Evolutionary conservation across 2,888 invertebrate species (phyloP), one percentile per base, ranked within the genome.

Genomic region (Mythimna impura): DNA sequence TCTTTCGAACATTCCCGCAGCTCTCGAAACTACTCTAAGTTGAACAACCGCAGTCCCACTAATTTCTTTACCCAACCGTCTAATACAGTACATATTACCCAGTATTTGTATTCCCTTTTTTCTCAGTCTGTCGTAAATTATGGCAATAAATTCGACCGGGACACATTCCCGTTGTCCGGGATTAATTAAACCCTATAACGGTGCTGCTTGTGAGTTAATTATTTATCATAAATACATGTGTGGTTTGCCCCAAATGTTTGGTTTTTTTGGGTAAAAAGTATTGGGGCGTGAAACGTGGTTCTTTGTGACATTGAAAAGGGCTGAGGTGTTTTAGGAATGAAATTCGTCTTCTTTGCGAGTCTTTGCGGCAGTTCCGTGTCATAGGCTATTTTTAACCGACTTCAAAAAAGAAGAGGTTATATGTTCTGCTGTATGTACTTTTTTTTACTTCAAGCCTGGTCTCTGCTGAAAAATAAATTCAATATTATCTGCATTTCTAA

Each of bases 181-280:
- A 93, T 94, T 95, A 95, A 95, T 95, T 95, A 94, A 93, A 92
- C 91, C 92, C 91, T 90, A 92, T 91, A 92, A 92, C 87, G 85
- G 91, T 86, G 86, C 87, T 87, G 87, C 88, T 87, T 87, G 83
- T 82, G 82, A 79, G 87, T 85, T 84, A 79, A 86, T 86, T 85
- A 86, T 86, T 82, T 85, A 85, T 86, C 78, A 85, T 86, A 82
- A 85, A 86, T 81, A 86, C 77, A 80, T 81, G 78, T 80, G 81
- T 72, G 82, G 84, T 80, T 69, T 40, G 55, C 82, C 85, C 47
- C 66, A 78, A 85, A 82, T 80, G 71, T 71, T 63, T 74, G 79
- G 79, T 79, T 76, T 77, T 71, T 74, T 73, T 66, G 43, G 34
- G 3, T 55, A 57, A 62, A 55, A 10, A 58, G 61, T 60, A 69